phyloP scores from a whole-genome alignment of 2,113 vertebrate genomes.

The Castor canadensis region DNA sequence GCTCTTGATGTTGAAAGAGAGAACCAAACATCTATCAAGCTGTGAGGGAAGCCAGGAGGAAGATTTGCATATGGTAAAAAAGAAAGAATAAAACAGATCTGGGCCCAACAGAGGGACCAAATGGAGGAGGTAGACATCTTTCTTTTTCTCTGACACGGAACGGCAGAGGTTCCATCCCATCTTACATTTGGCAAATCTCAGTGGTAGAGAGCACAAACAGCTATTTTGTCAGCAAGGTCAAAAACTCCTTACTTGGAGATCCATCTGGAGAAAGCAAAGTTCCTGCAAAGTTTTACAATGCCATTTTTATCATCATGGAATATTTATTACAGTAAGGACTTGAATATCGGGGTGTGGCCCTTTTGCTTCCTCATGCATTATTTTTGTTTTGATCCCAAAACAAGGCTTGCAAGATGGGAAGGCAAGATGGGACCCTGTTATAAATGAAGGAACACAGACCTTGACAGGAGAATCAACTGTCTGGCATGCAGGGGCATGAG shows the following conservation, averaged over 20 bases:
- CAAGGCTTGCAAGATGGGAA: not conserved
- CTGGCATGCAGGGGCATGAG: too few relatives aligned
- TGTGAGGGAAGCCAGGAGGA: slow-evolving; percentile 74
- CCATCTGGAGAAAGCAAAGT: not conserved
- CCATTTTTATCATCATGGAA: not conserved
- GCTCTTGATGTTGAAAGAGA: slow-evolving; percentile 80
- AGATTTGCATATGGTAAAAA: slow-evolving; percentile 78
- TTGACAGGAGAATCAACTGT: not conserved
- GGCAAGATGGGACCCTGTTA: not conserved
- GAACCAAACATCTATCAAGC: slow-evolving; percentile 84
- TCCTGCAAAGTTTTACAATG: not conserved
- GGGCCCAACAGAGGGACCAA: slow-evolving; percentile 10
- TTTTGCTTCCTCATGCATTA: not conserved
- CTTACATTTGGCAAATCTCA: not conserved
- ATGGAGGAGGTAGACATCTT: not conserved
- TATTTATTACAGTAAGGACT: not conserved
- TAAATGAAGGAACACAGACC: not conserved
- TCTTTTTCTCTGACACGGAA: slow-evolving; percentile 46
- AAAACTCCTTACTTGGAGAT: slow-evolving; percentile 38
- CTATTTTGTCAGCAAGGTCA: slow-evolving; percentile 45
- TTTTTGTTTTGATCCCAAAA: not conserved
- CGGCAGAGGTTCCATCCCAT: not conserved
- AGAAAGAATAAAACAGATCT: slow-evolving; percentile 1
- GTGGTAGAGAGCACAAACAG: not conserved
- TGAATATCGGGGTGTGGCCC: not conserved